phyloP scores from a whole-genome alignment of 1,140 invertebrate species.

The Geopemphigus sp. region DNA sequence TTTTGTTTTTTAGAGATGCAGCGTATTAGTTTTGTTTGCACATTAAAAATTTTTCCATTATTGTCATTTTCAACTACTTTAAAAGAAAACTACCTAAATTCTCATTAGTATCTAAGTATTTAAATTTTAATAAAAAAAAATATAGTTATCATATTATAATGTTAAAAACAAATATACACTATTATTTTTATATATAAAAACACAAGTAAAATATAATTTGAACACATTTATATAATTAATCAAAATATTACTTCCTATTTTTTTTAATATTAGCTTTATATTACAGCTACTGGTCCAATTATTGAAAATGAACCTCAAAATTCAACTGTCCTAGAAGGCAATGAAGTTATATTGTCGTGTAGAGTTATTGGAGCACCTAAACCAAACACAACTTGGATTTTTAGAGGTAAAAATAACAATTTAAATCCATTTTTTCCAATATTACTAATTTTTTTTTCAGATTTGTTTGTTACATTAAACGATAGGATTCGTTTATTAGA shows the following conservation, averaged over 20 bases:
- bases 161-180: neutral
- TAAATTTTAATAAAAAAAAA: neutral
- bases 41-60: neutral
- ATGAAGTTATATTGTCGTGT: conserved; percentile 84
- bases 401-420: conserved; percentile 68
- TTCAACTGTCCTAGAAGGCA: conserved; percentile 84
- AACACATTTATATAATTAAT: neutral
- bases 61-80: neutral
- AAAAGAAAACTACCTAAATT: neutral
- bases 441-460: conserved; percentile 48
- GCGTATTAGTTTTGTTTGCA: conserved; percentile 19
- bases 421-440: neutral
- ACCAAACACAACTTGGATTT: conserved; percentile 89
- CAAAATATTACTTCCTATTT: neutral
- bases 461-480: conserved; percentile 37
- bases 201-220: neutral
- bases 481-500: conserved; percentile 59
- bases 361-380: conserved; percentile 82
- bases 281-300: conserved; percentile 75
- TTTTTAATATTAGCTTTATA: conserved; percentile 23
- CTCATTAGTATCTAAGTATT: neutral
- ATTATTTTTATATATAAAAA: neutral
- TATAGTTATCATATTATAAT: neutral
- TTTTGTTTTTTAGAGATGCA: neutral
- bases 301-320: conserved; percentile 80